Evolutionary conservation across 1,140 invertebrate genomes (phyloP).

Genomic region (Caenorhabditis inopinata): DNA sequence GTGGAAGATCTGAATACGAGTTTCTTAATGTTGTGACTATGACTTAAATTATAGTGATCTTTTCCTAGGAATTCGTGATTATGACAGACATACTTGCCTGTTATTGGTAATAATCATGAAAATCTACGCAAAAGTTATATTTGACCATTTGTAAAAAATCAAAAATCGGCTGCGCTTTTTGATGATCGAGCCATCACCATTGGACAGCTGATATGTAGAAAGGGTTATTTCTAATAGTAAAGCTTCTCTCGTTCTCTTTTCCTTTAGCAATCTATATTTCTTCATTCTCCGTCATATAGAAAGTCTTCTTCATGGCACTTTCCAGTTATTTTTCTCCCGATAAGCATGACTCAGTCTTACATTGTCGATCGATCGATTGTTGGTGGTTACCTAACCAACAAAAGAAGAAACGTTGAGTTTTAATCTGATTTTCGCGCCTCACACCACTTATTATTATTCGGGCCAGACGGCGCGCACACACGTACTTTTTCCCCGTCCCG

Average conservation of each 20-base stretch:
- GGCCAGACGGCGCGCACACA: background rate
- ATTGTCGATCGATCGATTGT: background rate
- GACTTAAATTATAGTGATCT: too few species aligned
- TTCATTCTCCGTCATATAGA: too few species aligned
- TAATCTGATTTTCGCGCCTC: conserved; percentile 15
- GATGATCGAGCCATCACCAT: too few species aligned
- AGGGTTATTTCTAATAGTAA: background rate
- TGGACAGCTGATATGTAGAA: background rate
- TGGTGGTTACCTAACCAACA: background rate
- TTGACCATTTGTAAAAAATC: too few species aligned
- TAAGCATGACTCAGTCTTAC: background rate
- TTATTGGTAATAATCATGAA: too few species aligned
- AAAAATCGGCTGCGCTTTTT: too few species aligned
- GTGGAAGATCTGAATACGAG: too few species aligned
- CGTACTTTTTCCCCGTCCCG: background rate
- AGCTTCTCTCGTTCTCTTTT: background rate
- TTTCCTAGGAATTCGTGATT: too few species aligned
- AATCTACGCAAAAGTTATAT: too few species aligned
- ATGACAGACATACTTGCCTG: too few species aligned
- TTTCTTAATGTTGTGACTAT: too few species aligned
- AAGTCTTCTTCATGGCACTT: background rate
- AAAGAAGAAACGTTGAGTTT: background rate
- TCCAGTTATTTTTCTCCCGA: background rate
- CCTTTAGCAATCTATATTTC: too few species aligned
- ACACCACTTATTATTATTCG: conserved; percentile 3